Conservation (phyloP, 2,888 invertebrate species). For the Barypeithes pellucidus region DNA sequence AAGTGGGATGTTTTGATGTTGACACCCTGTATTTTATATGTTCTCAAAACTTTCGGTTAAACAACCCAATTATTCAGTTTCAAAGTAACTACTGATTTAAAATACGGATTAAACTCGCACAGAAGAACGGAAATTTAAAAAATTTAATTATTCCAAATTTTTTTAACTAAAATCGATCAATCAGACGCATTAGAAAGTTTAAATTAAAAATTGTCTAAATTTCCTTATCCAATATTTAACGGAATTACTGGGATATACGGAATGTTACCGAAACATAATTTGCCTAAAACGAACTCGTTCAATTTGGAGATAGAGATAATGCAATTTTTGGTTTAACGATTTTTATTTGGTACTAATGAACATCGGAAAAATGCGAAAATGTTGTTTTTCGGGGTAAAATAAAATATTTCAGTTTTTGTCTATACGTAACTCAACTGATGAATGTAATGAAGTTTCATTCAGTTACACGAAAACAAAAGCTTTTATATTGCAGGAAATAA, state of each 20-base stretch:
- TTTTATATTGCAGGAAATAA: too few species aligned
- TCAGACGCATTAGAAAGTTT: too few species aligned
- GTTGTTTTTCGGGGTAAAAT: neutral
- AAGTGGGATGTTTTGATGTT: too few species aligned
- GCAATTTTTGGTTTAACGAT: constrained; percentile 30
- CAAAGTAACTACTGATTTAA: too few species aligned
- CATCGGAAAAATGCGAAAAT: neutral
- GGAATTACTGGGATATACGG: constrained; percentile 15
- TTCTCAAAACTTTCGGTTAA: too few species aligned
- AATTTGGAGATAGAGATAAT: constrained; percentile 25
- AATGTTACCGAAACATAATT: constrained; percentile 30
- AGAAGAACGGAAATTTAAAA: too few species aligned
- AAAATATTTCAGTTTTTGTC: constrained; percentile 1
- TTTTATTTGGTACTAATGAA: constrained; percentile 26
- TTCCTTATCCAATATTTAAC: neutral
- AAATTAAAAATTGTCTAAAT: neutral
- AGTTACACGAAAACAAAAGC: neutral
- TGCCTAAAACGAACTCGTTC: constrained; percentile 24
- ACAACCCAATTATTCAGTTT: too few species aligned
- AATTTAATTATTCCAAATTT: too few species aligned
- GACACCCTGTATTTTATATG: too few species aligned
- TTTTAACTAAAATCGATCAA: too few species aligned
- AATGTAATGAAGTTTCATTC: constrained; percentile 2
- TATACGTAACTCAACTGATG: neutral
- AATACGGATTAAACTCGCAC: too few species aligned